These are phyloP conservation scores for Pseudolaguvia tuberculata DNA, from an alignment of 2,113 vertebrate genomes.

Conservation along the genomic window DNA sequence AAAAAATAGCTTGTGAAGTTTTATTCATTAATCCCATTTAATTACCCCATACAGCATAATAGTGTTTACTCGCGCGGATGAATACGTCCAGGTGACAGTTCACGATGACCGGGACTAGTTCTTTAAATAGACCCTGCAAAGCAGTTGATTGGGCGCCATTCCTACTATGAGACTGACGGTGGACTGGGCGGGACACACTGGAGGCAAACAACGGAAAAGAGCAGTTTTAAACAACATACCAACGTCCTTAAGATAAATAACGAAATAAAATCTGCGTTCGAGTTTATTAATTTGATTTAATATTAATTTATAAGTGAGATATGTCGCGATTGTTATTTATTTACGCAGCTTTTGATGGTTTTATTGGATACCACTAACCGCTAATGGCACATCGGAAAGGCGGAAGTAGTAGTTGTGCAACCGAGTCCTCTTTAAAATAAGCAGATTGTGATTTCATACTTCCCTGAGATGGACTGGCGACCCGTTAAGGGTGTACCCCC, in stretches of 20 bases:
- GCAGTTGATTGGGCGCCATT: slow-evolving; percentile 50
- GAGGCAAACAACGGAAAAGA: background rate
- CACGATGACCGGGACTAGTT: slow-evolving; percentile 63
- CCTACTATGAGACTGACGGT: slow-evolving; percentile 19
- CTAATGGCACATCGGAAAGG: background rate
- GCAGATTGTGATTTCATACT: background rate
- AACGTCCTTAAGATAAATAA: background rate
- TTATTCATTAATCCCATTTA: slow-evolving; percentile 30
- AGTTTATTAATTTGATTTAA: background rate
- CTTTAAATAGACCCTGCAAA: slow-evolving; percentile 62
- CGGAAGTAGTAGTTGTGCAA: slow-evolving; percentile 4
- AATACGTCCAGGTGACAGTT: slow-evolving; percentile 71
- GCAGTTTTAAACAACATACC: background rate
- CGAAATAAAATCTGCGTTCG: background rate
- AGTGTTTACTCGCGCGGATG: slow-evolving; percentile 71
- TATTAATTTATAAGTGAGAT: no score
- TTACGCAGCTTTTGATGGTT: no score
- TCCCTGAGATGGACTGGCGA: no score
- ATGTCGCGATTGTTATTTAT: no score
- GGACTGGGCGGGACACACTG: slow-evolving; percentile 16
- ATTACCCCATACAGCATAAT: slow-evolving; percentile 17
- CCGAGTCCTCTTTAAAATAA: background rate
- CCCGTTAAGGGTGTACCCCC: no score
- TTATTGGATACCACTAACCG: no score
- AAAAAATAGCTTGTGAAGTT: slow-evolving; percentile 15